These are phyloP conservation scores for Marcusenius ussheri DNA, from an alignment of 2,113 vertebrate species.

Conservation along the genomic window DNA sequence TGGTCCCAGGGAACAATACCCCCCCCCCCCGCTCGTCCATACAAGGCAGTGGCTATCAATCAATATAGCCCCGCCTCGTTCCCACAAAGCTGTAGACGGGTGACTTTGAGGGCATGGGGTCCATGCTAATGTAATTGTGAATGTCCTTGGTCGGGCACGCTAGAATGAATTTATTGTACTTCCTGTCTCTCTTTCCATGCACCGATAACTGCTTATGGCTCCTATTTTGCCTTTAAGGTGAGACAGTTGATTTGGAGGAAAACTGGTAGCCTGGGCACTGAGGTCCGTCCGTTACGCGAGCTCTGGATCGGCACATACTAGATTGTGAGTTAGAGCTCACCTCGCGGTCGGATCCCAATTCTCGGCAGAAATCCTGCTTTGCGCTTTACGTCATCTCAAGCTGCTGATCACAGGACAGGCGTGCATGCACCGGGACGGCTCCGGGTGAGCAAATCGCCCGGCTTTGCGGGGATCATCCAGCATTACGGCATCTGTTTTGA, in stretches of 20 bases:
- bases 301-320: not conserved
- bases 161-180: slow-evolving; percentile 31
- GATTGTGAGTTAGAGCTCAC: not conserved
- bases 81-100: slow-evolving; percentile 28
- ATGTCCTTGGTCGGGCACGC: slow-evolving; percentile 23
- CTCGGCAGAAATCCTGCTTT: not conserved
- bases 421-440: not conserved
- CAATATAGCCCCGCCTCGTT: slow-evolving; percentile 27
- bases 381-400: not conserved
- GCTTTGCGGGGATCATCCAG: not conserved
- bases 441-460: not conserved
- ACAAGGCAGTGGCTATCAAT: slow-evolving; percentile 34
- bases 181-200: slow-evolving; percentile 15
- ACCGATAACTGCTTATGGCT: slow-evolving; percentile 10
- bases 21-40: not conserved
- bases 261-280: not conserved
- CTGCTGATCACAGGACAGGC: not conserved
- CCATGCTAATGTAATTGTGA: slow-evolving; percentile 48
- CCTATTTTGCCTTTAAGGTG: not conserved
- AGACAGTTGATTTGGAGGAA: not conserved
- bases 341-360: not conserved
- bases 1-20: slow-evolving; percentile 27
- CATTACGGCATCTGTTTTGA: not conserved
- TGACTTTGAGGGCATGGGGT: slow-evolving; percentile 37
- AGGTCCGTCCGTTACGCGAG: not conserved